Conservation (phyloP, 2,113 vertebrate genomes). For the Scalopus aquaticus region DNA sequence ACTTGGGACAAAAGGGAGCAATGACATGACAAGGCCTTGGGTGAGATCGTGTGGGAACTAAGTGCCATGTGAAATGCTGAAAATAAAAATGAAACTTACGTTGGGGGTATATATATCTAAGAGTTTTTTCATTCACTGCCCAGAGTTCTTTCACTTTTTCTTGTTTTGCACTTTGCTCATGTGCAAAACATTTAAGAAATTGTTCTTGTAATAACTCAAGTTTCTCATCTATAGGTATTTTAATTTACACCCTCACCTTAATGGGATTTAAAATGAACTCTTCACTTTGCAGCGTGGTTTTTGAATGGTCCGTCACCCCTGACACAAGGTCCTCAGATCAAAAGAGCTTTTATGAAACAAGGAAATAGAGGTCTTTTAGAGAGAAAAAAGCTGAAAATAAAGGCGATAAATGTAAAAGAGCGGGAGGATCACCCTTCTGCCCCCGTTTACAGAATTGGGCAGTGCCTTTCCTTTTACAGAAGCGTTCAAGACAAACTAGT, state of each 20-base stretch:
- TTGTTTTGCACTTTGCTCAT: not conserved
- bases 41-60: not conserved
- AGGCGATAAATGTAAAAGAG: not conserved
- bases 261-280: not conserved
- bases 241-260: not conserved
- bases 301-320: not conserved
- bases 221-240: slow-evolving; percentile 13
- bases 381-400: not conserved
- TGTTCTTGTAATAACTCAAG: not conserved
- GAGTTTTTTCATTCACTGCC: slow-evolving; percentile 5
- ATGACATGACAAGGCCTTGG: fast-evolving
- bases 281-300: not conserved
- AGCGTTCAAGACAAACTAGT: not conserved
- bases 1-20: slow-evolving; percentile 38
- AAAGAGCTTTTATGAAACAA: not conserved
- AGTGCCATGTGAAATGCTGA: not conserved
- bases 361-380: not conserved
- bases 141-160: not conserved
- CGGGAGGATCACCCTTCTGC: not conserved
- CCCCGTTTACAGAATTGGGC: not conserved
- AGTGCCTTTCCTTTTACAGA: slow-evolving; percentile 19
- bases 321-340: not conserved
- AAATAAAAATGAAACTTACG: not conserved
- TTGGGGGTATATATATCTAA: not conserved
- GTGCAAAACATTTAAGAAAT: slow-evolving; percentile 8